Base-by-base conservation (phyloP, 1,140 invertebrate species). In the Drosophila setifemur region DNA sequence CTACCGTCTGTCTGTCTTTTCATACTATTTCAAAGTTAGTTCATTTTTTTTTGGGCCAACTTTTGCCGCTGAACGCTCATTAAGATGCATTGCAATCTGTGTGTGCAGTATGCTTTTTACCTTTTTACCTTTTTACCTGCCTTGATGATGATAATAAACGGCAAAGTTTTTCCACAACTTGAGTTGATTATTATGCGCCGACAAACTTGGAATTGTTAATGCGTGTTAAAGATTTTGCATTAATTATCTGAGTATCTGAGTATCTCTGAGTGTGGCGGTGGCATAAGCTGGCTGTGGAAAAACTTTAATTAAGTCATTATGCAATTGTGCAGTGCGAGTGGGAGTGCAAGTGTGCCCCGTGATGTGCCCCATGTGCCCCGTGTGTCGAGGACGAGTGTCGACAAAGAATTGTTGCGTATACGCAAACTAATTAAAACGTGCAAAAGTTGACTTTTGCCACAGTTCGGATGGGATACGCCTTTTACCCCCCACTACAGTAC, bases 161-260 rank as follows among this genome's bases (percentile, higher is more conserved):
- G 16, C 70, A 64, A 83, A 85, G 74, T 85, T 85, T 74, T 79
- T 63, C 77, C 61, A 52, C 74, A 61, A 54, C 66, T 85, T 52
- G 50, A 75, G 70, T 63, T 86, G 81, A 85, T 85, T 86, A 82
- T 85, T 86, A 74, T 79, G 70, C 64, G 58, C 58, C 31, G 79
- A 69, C 64, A 68, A 85, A 85, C 70, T 85, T 85, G 81, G 81
- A 75, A 86, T 85, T 85, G 79, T 85, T 85, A 75, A 77, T 85
- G 74, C 79, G 75, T 85, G 81, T 85, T 85, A 75, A 85, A 77
- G 71, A 85, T 85, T 85, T 79, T 74, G 81, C 81, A 86, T 85
- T 85, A 85, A 85, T 86, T 85, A 85, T 86, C 74, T 72, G 35
- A 26, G 37, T 28, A n/a, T n/a, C n/a, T n/a, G n/a, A n/a, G n/a